Conservation (phyloP, 2,113 vertebrate genomes). For the Malaclemys terrapin region DNA sequence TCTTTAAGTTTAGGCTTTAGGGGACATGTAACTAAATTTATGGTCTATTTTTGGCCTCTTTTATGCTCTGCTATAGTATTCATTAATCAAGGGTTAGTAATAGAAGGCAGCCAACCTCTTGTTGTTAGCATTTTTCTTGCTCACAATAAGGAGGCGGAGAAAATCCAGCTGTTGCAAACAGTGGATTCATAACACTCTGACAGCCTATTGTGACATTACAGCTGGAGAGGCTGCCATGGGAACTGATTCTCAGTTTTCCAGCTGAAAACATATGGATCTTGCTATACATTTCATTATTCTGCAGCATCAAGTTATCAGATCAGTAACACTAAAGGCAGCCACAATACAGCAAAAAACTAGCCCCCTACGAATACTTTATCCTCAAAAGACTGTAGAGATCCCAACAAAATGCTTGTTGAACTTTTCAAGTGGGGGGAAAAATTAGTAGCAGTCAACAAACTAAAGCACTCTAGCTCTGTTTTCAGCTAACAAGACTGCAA, state of each 20-base stretch:
- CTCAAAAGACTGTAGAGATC: neutral
- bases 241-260: slow-evolving; percentile 54
- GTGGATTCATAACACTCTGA: slow-evolving; percentile 45
- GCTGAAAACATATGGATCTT: slow-evolving; percentile 29
- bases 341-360: slow-evolving; percentile 4
- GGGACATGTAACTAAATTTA: neutral
- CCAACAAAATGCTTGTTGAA: neutral
- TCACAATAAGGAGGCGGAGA: slow-evolving; percentile 46
- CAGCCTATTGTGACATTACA: slow-evolving; percentile 31
- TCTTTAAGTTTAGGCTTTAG: slow-evolving; percentile 32
- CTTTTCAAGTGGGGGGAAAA: neutral
- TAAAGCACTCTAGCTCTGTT: neutral
- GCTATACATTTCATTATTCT: neutral
- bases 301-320: slow-evolving; percentile 29
- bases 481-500: slow-evolving; percentile 31
- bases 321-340: neutral
- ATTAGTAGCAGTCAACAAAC: neutral
- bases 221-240: slow-evolving; percentile 62
- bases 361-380: neutral
- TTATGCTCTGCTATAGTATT: slow-evolving; percentile 3
- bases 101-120: slow-evolving; percentile 12
- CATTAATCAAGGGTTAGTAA: slow-evolving; percentile 38
- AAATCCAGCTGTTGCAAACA: slow-evolving; percentile 67
- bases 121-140: slow-evolving; percentile 46
- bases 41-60: neutral